Evolutionary conservation across 2,797 vertebrate genomes (phyloP), one percentile per base, ranked within the genome.

Genomic region (Capromys pilorides): DNA sequence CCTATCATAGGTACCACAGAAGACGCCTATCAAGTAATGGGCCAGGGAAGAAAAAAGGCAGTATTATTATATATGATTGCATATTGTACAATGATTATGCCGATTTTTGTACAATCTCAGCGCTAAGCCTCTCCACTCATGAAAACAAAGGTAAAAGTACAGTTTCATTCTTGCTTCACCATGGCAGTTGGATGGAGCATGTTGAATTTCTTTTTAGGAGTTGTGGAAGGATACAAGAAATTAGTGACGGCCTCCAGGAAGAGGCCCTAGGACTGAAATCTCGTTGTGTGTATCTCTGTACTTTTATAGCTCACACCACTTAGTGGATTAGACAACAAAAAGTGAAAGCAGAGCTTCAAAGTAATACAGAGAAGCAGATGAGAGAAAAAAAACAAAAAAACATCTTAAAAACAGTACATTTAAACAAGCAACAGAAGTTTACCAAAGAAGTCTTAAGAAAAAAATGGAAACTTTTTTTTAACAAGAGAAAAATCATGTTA

Each of bases 181-280:
- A 6, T 49, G 24, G 49, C 54, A 39, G 66, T 36, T 69, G 26
- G 24, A 64, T 19, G 75, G 31, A 45, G 28, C 62, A 87, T 83
- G 41, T 62, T 82, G 82, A 78, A 93, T 93, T 87, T 83, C 54
- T 57, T 90, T 93, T 61, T 66, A 73, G 36, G 21, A 88, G 41
- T 59, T 73, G 64, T 61, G 14, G 33, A 81, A 90, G 26, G 28
- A 49, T n/a, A 81, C 19, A 66, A 80, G 28, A 86, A 86, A 91
- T 88, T 64, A 91, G 62, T 59, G 75, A 95, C 0, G 71, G 19
- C 21, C 33, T 88, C 36, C 21, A 88, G 21, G 22, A 80, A 77
- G 59, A 7, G 16, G 11, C 45, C 33, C 1, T 45, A 24, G 8
- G 22, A 39, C 18, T 57, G 54, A 79, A 84, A 84, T 59, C 45